Conservation (phyloP, 2,113 vertebrate species). For the Cathartes aura region DNA sequence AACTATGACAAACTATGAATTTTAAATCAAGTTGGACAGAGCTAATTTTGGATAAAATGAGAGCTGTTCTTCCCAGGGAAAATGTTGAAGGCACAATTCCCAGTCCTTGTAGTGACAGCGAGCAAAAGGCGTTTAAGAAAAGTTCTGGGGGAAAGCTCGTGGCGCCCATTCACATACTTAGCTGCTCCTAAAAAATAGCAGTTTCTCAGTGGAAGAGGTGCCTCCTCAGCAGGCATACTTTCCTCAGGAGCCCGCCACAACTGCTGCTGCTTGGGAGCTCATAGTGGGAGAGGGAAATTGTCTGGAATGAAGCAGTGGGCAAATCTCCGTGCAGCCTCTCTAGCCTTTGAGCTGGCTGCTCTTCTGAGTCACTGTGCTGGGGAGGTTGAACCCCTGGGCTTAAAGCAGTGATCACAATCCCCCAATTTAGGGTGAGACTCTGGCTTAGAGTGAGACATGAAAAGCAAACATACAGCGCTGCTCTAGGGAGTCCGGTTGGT, state of each 20-base stretch:
- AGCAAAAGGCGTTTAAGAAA: not conserved
- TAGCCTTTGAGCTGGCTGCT: not conserved
- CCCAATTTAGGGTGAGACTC: not conserved
- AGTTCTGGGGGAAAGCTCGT: not conserved
- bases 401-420: not conserved
- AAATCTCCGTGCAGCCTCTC: not conserved
- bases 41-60: not conserved
- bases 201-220: not conserved
- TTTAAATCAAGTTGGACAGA: not conserved
- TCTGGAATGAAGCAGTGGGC: not conserved
- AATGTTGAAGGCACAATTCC: not conserved
- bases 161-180: not conserved
- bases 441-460: not conserved
- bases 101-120: not conserved
- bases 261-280: not conserved
- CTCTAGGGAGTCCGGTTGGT: not conserved
- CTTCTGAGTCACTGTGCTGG: not conserved
- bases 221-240: not conserved
- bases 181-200: not conserved
- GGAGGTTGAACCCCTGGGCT: not conserved
- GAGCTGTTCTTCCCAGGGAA: not conserved
- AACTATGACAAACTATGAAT: not conserved
- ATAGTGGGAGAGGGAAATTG: not conserved
- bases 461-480: conserved; percentile 12
- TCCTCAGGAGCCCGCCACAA: not conserved